Evolutionary conservation across 2,113 vertebrate genomes (phyloP), one percentile per base, ranked within the genome.

Genomic region (Cettia cetti): DNA sequence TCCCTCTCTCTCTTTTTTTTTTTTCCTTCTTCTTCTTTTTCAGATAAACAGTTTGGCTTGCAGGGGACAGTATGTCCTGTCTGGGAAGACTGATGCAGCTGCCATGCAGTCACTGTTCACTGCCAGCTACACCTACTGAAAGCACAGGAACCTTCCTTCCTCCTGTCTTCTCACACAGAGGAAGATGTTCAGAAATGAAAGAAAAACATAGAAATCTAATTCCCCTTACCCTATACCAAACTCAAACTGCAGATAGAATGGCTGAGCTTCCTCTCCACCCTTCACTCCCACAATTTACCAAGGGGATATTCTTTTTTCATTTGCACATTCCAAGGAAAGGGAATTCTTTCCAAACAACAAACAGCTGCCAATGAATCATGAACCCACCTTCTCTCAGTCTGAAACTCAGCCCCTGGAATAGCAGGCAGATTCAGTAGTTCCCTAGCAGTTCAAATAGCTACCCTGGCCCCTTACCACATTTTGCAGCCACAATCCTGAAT

Each of bases 41-140:
- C 95, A 99, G 99, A 99, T 98, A 92, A 99, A 99, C 70, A 93
- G 98, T 85, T 98, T 99, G 89, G 99, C 99, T 81, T 98, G 99
- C 95, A 98, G 98, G 97, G 99, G 99, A 88, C 98, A 99, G 94
- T 99, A 99, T 80, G 97, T 98, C 20, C 94, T 98, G 80, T 94
- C 97, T 2, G 98, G 98, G 52, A 97, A 98, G 69, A 96, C 98
- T 31, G 97, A 98, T 17, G 22, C 97, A 83, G 96, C 99, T 90
- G 98, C 99, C 44, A 98, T 65, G 22, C 98, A 99, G 96, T 99
- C 99, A 2, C 99, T 99, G 76, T 99, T 98, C 98, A 99, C 98
- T 10, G 98, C 98, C 94, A 98, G 97, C 97, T 99, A 99, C 7
- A 98, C 98, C 68, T 99, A 99, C 96, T 99, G 60, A 99, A 97